Base-by-base conservation (phyloP, 2,888 invertebrate species). In the Drosophila kuntzei region DNA sequence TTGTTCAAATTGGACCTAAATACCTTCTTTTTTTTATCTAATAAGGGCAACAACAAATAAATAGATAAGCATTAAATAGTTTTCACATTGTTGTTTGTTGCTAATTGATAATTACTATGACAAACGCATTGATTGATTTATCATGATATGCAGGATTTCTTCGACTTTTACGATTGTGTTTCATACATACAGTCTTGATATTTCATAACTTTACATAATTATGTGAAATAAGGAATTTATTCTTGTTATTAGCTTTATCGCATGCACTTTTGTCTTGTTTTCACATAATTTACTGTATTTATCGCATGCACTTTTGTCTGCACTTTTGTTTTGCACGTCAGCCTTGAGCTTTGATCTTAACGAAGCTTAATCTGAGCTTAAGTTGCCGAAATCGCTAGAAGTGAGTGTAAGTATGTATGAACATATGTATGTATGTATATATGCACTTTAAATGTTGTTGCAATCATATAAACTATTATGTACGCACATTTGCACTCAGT, bases 81-180 rank as follows among this genome's bases (percentile, higher is more conserved):
- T 27, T 29, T 32, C 18, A 18, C 16, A 55, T 41, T 36, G 29
- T 37, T 49, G 50, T 58, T 20, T 43, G 50, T 58, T 18, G 14
- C 14, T 44, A 36, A 46, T 76, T 64, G 39, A 6, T 41, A 65
- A 73, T 71, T 71, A 34, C 37, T 27, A 8, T 11, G 36, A 29
- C 14, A 64, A 60, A 16, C 49, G 29, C 22, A 43, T 36, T 64
- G 59, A 76, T 65, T 76, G 65, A 76, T 71, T 20, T 20, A 36
- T 34, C 16, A 29, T 49, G 18, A 58, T 43, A 27, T 18, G 27
- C 47, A 34, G 14, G 22, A 41, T 20, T 14, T 32, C 0, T 16
- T 16, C 11, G 12, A 34, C 34, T 27, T 27, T 27, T 6, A 27
- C 8, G 9, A 27, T 22, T 3, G 22, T 22, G 2, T 22, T 22